These are phyloP conservation scores for Keiferia lycopersicella DNA, from an alignment of 2,888 invertebrate species.

Conservation along the genomic window DNA sequence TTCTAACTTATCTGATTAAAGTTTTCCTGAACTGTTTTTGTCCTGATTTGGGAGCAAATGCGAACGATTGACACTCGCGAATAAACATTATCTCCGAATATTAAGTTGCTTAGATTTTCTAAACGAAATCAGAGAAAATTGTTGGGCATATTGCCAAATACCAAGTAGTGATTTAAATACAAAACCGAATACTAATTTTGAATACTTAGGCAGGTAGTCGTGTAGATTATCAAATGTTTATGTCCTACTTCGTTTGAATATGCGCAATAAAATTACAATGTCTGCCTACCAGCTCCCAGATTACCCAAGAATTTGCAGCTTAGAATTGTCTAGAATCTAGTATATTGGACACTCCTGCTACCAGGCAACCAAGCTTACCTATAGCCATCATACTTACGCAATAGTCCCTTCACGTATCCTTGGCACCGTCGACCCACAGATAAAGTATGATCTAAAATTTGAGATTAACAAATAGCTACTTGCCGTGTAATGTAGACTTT, in stretches of 20 bases:
- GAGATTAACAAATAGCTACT: background rate
- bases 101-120: background rate
- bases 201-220: background rate
- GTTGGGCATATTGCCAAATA: no score
- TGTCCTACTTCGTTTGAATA: slow-evolving; percentile 7
- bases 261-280: slow-evolving; percentile 7
- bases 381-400: slow-evolving; percentile 25
- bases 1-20: slow-evolving; percentile 1
- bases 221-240: background rate
- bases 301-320: background rate
- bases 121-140: no score
- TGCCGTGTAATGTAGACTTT: no score
- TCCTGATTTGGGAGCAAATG: background rate
- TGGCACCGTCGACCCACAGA: slow-evolving; percentile 35
- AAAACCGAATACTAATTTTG: background rate
- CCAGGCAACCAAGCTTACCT: background rate
- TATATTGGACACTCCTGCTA: slow-evolving; percentile 21
- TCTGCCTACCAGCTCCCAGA: background rate
- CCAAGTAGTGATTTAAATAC: background rate
- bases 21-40: background rate
- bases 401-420: slow-evolving; percentile 34
- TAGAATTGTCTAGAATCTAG: background rate
- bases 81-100: background rate
- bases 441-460: background rate
- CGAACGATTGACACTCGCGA: background rate